Conservation (phyloP, 2,888 invertebrate genomes). For the Agrochola circellaris region DNA sequence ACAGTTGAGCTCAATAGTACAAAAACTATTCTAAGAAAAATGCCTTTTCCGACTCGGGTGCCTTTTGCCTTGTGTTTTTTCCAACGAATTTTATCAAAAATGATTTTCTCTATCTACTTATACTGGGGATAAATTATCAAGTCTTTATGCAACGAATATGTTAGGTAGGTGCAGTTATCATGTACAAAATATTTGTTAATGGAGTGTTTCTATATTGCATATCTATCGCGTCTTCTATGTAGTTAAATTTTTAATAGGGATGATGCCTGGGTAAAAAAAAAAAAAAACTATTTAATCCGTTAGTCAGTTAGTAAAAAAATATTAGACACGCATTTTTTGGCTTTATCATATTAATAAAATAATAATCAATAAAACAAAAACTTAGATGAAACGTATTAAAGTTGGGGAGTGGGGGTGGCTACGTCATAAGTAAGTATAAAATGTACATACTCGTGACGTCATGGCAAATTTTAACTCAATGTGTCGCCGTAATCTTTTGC, state of each 20-base stretch:
- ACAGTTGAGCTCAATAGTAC: conserved; percentile 73
- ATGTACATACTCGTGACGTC: no score
- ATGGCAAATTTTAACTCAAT: no score
- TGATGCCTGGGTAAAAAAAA: no score
- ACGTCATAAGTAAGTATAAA: no score
- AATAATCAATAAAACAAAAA: no score
- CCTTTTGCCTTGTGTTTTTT: conserved; percentile 64
- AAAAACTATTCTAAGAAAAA: conserved; percentile 66
- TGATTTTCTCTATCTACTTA: conserved; percentile 33
- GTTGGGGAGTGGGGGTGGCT: no score
- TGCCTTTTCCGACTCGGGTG: conserved; percentile 65
- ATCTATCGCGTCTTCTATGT: conserved; percentile 28
- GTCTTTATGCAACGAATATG: conserved; percentile 25
- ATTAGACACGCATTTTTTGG: no score
- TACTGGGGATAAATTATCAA: conserved; percentile 17
- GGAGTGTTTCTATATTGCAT: conserved; percentile 59
- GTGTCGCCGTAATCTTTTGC: no score
- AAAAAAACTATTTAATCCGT: no score
- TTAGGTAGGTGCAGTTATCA: conserved; percentile 31
- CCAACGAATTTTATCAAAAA: conserved; percentile 52
- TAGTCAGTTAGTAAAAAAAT: no score
- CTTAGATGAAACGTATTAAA: no score
- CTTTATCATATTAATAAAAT: no score
- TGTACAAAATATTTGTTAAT: conserved; percentile 45
- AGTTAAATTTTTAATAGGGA: conserved; percentile 15